Evolutionary conservation across 53 echinoderm and acorn worm genomes (phyloP).

Genomic region (Holothuria scabra): DNA sequence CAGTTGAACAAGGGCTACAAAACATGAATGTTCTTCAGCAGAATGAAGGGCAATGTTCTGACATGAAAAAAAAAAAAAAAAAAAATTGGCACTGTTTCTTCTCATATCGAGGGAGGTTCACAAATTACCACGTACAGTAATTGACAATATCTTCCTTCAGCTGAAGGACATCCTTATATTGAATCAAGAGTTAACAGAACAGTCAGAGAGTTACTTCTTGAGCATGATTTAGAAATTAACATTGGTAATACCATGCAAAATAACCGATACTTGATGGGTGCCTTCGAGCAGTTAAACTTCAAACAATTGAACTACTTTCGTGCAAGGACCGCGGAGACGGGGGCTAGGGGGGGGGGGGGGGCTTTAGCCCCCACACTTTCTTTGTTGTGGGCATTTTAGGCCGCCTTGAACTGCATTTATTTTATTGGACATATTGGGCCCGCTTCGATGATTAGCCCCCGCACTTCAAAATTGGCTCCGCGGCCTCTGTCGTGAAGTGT

Average conservation of each 20-base stretch:
- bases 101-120: conserved; percentile 54
- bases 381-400: no score
- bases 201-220: background rate
- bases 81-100: conserved; percentile 47
- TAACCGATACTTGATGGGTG: background rate
- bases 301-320: conserved; percentile 46
- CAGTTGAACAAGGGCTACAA: background rate
- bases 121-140: conserved; percentile 52
- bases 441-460: no score
- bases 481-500: no score
- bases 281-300: conserved; percentile 32
- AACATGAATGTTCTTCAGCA: conserved; percentile 8
- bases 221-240: background rate
- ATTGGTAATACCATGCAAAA: background rate
- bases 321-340: no score
- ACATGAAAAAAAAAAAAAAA: conserved; percentile 50
- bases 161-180: conserved; percentile 41
- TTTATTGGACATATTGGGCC: no score
- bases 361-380: no score
- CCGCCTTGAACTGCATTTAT: no score
- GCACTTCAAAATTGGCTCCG: no score
- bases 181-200: conserved; percentile 1
- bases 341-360: no score
- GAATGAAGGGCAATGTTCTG: background rate
- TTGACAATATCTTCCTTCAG: conserved; percentile 41